Conservation (phyloP, 1,140 invertebrate species). For the Drosophila asahinai region DNA sequence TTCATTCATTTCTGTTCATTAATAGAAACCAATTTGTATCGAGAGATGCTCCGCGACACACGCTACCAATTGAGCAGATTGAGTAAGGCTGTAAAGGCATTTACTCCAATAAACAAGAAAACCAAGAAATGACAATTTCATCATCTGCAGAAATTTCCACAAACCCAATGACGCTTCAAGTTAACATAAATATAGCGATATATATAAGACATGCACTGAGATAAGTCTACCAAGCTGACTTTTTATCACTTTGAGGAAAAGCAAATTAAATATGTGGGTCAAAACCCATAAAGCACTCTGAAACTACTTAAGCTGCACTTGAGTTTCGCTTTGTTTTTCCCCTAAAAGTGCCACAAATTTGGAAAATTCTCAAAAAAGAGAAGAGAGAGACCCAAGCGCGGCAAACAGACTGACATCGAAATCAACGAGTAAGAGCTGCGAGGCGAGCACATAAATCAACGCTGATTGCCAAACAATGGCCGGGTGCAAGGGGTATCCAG, state of each 20-base stretch:
- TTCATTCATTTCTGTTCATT: conserved; percentile 61
- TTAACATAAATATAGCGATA: neutral
- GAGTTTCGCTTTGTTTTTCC: conserved; percentile 10
- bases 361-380: neutral
- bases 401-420: conserved; percentile 11
- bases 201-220: neutral
- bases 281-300: conserved; percentile 17
- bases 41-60: conserved; percentile 25
- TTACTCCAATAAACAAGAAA: neutral
- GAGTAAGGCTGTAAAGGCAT: conserved; percentile 1
- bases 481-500: conserved; percentile 1
- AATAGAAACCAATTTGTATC: conserved; percentile 73
- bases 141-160: conserved; percentile 9
- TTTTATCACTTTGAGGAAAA: conserved; percentile 22
- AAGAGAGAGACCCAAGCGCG: neutral
- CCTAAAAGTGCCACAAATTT: neutral
- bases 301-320: conserved; percentile 35
- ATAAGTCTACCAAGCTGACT: neutral
- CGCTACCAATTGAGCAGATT: conserved; percentile 34
- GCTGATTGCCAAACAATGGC: conserved; percentile 79
- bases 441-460: conserved; percentile 69
- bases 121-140: conserved; percentile 20
- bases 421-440: conserved; percentile 34
- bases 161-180: conserved; percentile 7
- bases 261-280: conserved; percentile 32